phyloP scores from a whole-genome alignment of 2,888 invertebrate genomes.

The Parnassius mnemosyne region DNA sequence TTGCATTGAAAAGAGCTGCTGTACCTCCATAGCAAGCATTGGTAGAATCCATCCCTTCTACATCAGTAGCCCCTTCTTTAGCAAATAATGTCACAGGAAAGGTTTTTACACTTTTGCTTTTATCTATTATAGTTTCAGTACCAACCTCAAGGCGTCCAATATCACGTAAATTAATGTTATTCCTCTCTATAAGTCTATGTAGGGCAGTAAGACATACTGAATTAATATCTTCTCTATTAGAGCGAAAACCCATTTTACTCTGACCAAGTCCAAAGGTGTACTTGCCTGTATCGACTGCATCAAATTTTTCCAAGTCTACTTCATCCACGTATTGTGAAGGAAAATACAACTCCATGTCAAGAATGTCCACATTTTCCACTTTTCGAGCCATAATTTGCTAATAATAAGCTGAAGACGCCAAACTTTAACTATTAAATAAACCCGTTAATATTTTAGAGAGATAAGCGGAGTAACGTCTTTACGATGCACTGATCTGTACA shows the following conservation, averaged over 20 bases:
- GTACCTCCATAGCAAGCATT: conserved; percentile 99
- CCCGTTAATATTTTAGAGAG: conserved; percentile 26
- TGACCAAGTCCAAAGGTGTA: conserved; percentile 98
- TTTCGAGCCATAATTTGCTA: conserved; percentile 72
- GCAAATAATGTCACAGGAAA: conserved; percentile 98
- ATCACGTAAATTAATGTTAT: conserved; percentile 86
- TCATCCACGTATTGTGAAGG: conserved; percentile 97
- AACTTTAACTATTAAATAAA: conserved; percentile 47
- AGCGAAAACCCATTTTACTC: conserved; percentile 96
- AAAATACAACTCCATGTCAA: conserved; percentile 95
- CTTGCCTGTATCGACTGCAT: conserved; percentile 92
- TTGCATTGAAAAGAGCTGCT: conserved; percentile 96
- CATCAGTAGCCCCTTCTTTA: conserved; percentile 91
- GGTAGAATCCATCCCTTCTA: conserved; percentile 98
- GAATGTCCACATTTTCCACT: conserved; percentile 95
- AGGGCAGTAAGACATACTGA: conserved; percentile 97
- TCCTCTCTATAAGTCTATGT: conserved; percentile 89
- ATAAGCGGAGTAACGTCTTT: conserved; percentile 33
- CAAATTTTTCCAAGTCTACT: conserved; percentile 91
- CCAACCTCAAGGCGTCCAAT: conserved; percentile 98
- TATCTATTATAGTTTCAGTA: conserved; percentile 98
- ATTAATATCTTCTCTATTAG: conserved; percentile 97
- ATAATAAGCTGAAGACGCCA: conserved; percentile 16
- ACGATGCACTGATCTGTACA: conserved; percentile 41
- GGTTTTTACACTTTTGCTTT: conserved; percentile 98